phyloP scores from a whole-genome alignment of 2,888 invertebrate species.

The Leucania comma region DNA sequence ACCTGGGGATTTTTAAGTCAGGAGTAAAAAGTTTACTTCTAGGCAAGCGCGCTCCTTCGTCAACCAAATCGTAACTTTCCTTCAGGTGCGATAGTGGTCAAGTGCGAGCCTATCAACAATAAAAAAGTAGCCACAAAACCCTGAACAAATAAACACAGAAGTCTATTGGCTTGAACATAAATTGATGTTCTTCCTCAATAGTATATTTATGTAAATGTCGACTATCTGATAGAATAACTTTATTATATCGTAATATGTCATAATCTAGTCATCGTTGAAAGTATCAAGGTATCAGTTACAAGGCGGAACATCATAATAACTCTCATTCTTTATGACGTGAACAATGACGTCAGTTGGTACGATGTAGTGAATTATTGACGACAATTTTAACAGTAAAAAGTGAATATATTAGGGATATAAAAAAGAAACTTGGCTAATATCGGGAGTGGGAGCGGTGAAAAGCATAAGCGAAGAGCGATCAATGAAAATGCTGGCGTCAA shows the following conservation, averaged over 20 bases:
- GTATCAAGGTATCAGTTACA: slow-evolving; percentile 61
- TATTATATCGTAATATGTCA: slow-evolving; percentile 63
- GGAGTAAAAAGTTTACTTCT: too few species aligned
- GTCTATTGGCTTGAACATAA: slow-evolving; percentile 36
- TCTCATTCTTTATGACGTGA: slow-evolving; percentile 60
- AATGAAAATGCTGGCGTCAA: neutral
- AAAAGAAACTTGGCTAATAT: slow-evolving; percentile 75
- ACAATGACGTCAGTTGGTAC: slow-evolving; percentile 55
- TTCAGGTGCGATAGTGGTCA: too few species aligned
- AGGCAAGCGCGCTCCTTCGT: too few species aligned
- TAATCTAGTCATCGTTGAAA: slow-evolving; percentile 60
- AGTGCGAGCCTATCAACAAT: too few species aligned
- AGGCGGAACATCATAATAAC: slow-evolving; percentile 59
- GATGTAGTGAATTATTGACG: slow-evolving; percentile 65
- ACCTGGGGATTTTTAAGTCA: too few species aligned
- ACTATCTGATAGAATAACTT: slow-evolving; percentile 59
- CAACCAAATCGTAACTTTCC: too few species aligned
- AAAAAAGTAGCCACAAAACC: neutral
- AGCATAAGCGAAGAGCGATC: slow-evolving; percentile 28
- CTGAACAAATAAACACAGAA: slow-evolving; percentile 44
- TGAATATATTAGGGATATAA: slow-evolving; percentile 74
- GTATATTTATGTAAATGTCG: slow-evolving; percentile 61
- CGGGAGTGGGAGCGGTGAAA: slow-evolving; percentile 36
- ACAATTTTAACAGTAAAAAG: slow-evolving; percentile 71
- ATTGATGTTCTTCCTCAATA: slow-evolving; percentile 44